Base-by-base conservation (phyloP, 2,888 invertebrate genomes). In the Microctonus hyperodae region DNA sequence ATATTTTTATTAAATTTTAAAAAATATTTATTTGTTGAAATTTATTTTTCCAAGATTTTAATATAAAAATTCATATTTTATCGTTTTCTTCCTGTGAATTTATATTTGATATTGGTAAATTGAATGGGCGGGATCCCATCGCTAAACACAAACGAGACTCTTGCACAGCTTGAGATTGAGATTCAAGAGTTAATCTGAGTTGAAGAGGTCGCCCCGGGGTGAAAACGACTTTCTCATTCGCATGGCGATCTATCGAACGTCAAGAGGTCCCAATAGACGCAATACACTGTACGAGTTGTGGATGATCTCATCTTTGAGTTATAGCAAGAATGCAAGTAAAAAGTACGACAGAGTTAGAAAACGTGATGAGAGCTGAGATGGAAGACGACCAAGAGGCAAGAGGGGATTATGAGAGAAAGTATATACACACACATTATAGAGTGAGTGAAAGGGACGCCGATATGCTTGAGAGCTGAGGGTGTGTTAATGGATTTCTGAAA, bases 401-500 rank as follows among this genome's bases (percentile, higher is more conserved):
- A n/a, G n/a, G n/a, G n/a, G n/a, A n/a, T n/a, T n/a, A n/a, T n/a
- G n/a, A 44, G 20, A 16, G 44, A 16, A 44, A 44, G 44, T 40
- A n/a, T 40, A n/a, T 40, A 40, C 40, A 13, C 35, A 11, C 16
- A n/a, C 5, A n/a, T 23, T 16, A 1, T 1, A 10, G 61, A 65
- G 37, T 20, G 22, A 48, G 55, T 10, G 63, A 59, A 31, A 51
- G 31, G 28, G 31, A 50, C 56, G 56, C 28, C 58, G 64, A 58
- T 63, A 57, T 58, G 60, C 40, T 37, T 62, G 40, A 69, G 56
- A 67, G 59, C 64, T 25, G 35, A 64, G 65, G 68, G 68, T 71
- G 70, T 69, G 73, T 74, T 79, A 79, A 79, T 79, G 78, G 78
- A 79, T 78, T 78, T 77, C 76, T 75, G 72, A 73, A 76, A 79